Percentiles rank a stretch among this genome's conserved stretches.
Evolutionary conservation across 92 coral and sea anemone species (phyloP).

Genomic region (Anthopleura xanthogrammica): DNA sequence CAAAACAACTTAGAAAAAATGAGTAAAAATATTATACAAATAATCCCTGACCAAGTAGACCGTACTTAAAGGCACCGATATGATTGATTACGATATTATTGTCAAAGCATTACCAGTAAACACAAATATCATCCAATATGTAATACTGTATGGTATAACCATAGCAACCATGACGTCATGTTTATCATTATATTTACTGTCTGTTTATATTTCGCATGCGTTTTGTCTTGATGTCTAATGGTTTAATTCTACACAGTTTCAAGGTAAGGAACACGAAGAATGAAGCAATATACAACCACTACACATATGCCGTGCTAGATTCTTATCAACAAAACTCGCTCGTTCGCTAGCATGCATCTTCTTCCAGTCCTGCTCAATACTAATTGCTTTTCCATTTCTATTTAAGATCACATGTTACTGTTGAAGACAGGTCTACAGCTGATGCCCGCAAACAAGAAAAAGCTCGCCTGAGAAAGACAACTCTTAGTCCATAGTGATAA

Average conservation of each 20-base stretch:
- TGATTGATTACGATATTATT: too few relatives aligned
- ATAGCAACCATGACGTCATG: neutral
- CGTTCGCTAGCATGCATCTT: neutral
- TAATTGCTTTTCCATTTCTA: neutral
- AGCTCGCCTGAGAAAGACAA: slow-evolving; percentile 50
- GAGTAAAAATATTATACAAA: too few relatives aligned
- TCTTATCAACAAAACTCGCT: neutral
- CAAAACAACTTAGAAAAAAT: too few relatives aligned
- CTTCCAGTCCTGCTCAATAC: too few relatives aligned
- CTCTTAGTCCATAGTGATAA: neutral
- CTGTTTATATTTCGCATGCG: neutral
- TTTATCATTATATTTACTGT: slow-evolving; percentile 1
- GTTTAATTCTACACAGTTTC: neutral
- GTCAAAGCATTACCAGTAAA: too few relatives aligned
- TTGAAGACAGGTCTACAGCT: slow-evolving; percentile 47
- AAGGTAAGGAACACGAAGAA: neutral
- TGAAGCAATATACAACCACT: too few relatives aligned
- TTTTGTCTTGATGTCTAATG: neutral
- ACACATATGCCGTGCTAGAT: neutral
- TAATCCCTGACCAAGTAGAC: too few relatives aligned
- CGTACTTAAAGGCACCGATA: too few relatives aligned
- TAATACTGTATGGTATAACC: too few relatives aligned
- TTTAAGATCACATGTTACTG: slow-evolving; percentile 24
- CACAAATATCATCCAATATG: too few relatives aligned
- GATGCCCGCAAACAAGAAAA: slow-evolving; percentile 43